phyloP scores from a whole-genome alignment of 2,797 vertebrate species.

The Anabas testudineus region DNA sequence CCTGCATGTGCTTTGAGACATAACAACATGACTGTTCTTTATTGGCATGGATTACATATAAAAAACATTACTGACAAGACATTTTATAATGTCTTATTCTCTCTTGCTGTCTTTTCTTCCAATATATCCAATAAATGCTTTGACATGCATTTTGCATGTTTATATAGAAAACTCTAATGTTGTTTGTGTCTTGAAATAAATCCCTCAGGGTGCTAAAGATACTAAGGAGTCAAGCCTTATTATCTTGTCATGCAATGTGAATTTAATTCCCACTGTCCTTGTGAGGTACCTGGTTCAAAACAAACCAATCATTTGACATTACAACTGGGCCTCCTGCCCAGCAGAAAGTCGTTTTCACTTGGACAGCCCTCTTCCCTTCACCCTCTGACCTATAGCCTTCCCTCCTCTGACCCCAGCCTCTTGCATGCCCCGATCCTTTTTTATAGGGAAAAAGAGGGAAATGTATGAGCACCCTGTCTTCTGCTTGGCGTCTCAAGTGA shows the following conservation, averaged over 20 bases:
- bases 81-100: conserved; percentile 56
- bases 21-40: conserved; percentile 87
- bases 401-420: conserved; percentile 98
- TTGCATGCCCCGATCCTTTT: conserved; percentile 99
- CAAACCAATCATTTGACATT: conserved; percentile 55
- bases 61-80: conserved; percentile 38
- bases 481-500: conserved; percentile 99
- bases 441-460: conserved; percentile 99
- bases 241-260: conserved; percentile 90
- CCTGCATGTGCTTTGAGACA: conserved; percentile 90
- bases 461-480: conserved; percentile 99
- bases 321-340: conserved; percentile 45
- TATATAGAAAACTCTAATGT: conserved; percentile 50
- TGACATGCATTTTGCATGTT: conserved; percentile 40
- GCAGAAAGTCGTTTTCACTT: conserved; percentile 71
- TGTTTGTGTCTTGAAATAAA: conserved; percentile 95
- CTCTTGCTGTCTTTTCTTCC: conserved; percentile 21
- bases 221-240: conserved; percentile 93
- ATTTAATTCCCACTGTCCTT: conserved; percentile 87
- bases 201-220: conserved; percentile 92
- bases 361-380: conserved; percentile 77
- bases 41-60: conserved; percentile 88
- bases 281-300: conserved; percentile 84
- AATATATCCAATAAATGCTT: conserved; percentile 33
- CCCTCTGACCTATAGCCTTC: conserved; percentile 92